Evolutionary conservation across 2,797 vertebrate species (phyloP), one percentile per base, ranked within the genome.

Genomic region (Galagoides demidoff): DNA sequence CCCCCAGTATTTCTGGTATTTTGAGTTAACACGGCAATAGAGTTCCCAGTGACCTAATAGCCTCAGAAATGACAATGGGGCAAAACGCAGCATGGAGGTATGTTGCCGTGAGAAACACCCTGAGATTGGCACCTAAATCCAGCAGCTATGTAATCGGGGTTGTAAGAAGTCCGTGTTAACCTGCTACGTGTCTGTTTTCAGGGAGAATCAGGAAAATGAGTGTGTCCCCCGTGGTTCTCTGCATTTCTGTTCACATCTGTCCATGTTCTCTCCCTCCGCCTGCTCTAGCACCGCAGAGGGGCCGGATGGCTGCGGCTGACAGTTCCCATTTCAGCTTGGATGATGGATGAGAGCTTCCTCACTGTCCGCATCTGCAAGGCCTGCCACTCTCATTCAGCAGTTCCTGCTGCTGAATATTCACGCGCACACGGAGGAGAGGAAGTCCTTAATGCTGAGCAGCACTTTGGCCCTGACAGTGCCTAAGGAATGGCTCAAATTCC

Each of bases 21-120:
- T 7, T 23, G 22, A 70, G 31, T 85, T 71, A 82, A 90, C 31
- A 8, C 5, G 13, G 59, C 52, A 77, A 74, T 70, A 70, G 76
- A 90, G 16, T 79, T 68, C 43, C 64, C 85, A 34, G n/a, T 79
- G 89, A 82, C 83, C 52, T 91, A 34, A 23, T 57, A 61, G 27
- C 19, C 61, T 64, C 74, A 85, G 66, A 87, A 82, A 68, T 64
- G 45, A 73, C 90, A 96, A 89, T 0, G 2, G 31, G 85, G 34
- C 89, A 43, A 61, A 89, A 84, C 11, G 59, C 59, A 29, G 55
- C 8, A 22, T 0, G 3, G 70, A 63, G 61, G 39, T 34, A 43
- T 85, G 70, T 34, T 68, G 20, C 37, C 57, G 5, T 7, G 29
- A 95, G 84, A 73, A 64, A 9, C 37, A 27, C 25, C 14, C 49